Evolutionary conservation across 2,797 vertebrate species (phyloP), one percentile per base, ranked within the genome.

Genomic region (Antrozous pallidus): DNA sequence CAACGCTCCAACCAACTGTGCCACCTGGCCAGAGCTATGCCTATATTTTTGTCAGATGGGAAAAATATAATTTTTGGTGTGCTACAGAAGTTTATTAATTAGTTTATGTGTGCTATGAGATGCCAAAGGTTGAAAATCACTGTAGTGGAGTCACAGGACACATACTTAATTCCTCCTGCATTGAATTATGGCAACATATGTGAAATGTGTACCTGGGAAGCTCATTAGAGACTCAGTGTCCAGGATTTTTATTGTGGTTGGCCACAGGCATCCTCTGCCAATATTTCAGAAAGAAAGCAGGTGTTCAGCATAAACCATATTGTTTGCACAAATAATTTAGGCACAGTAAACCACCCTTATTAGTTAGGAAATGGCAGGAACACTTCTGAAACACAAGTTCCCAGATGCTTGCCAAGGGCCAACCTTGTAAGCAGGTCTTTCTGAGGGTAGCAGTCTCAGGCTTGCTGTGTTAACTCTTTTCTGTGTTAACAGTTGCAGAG

Each of bases 251-350:
- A 51, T 40, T 33, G 40, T 47, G 9, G 1, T 94, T 83, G 20
- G 82, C 69, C 51, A 22, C 36, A 69, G 81, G 33, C 16, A 85
- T 20, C 54, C 49, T 93, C 42, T 70, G 33, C 78, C 38, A 65
- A 88, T 81, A 54, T 88, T 93, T 14, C 33, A 73, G 69, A 89
- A 88, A 63, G 73, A 90, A 95, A 92, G 38, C 49, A 74, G 13
- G 13, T 93, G 11, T 93, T 94, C 69, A 54, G 33, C 58, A 45
- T 58, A 58, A 77, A n/a, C 77, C 3, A 6, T 47, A 42, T 61
- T 40, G 22, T 93, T 95, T 67, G 61, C 51, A 69, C 56, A 75
- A 16, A 79, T 36, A 73, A 33, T 82, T 73, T 49, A 91, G 89
- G 28, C n/a, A 84, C 18, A 88, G 49, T 49, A 63, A 82, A 51